A percentile compares a stretch with the other conserved stretches of the same genome.
phyloP scores from a whole-genome alignment of 1,140 invertebrate species.

The Prorops nasuta region DNA sequence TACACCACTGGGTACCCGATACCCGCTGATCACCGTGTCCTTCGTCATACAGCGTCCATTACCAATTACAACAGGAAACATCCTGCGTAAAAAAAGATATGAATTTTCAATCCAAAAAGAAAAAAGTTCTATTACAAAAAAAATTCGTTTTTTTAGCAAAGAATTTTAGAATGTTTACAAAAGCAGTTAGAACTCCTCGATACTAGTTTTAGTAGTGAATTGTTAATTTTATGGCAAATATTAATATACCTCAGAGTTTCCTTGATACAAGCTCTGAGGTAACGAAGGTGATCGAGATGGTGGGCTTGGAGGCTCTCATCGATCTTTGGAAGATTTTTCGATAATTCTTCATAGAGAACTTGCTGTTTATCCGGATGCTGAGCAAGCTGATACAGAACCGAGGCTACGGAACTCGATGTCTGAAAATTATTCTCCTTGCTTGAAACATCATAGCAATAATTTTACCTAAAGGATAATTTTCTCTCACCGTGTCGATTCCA shows the following conservation, averaged over 20 bases:
- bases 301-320: constrained; percentile 62
- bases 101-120: no score
- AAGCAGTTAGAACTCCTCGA: not conserved
- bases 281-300: constrained; percentile 70
- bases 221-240: not conserved
- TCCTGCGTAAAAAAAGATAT: no score
- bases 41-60: constrained; percentile 78
- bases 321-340: constrained; percentile 58
- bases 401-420: constrained; percentile 78
- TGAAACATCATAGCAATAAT: not conserved
- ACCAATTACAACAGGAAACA: constrained; percentile 86
- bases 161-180: constrained; percentile 10
- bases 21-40: constrained; percentile 78
- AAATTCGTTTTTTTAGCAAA: constrained; percentile 3
- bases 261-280: constrained; percentile 84
- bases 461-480: no score
- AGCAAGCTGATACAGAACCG: constrained; percentile 77
- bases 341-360: constrained; percentile 70
- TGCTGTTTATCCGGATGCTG: constrained; percentile 73
- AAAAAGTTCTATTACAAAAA: no score
- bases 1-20: constrained; percentile 85
- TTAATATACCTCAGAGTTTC: constrained; percentile 75
- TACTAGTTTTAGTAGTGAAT: not conserved
- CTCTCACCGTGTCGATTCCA: constrained; percentile 77
- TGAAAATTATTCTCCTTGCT: constrained; percentile 35